Percentiles rank a stretch among this genome's conserved stretches.
phyloP scores from a whole-genome alignment of 2,113 vertebrate species.

The Cebidichthys violaceus region DNA sequence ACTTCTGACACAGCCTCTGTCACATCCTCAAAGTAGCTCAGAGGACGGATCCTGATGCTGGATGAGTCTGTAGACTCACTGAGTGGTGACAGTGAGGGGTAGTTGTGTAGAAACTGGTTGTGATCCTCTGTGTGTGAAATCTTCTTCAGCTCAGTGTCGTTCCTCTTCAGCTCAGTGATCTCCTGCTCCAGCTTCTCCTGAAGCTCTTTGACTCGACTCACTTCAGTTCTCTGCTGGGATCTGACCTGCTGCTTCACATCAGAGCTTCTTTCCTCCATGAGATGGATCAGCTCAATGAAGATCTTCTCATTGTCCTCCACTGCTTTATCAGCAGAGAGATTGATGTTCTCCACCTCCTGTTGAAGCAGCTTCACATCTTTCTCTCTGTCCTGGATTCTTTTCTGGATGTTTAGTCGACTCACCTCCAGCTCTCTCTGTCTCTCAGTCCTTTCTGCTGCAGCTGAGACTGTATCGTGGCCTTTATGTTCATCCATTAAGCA shows the following conservation, averaged over 20 bases:
- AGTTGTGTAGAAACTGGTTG: constrained; percentile 7
- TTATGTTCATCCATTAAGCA: constrained; percentile 28
- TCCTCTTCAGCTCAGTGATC: constrained; percentile 45
- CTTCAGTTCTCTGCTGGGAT: constrained; percentile 34
- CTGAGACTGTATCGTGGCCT: constrained; percentile 28
- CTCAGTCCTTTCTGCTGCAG: constrained; percentile 27
- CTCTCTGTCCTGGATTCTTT: constrained; percentile 18
- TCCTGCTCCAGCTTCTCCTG: constrained; percentile 36
- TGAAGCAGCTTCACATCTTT: constrained; percentile 18
- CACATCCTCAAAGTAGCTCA: not conserved
- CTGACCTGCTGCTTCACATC: constrained; percentile 24
- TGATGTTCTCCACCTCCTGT: not conserved
- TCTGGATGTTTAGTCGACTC: constrained; percentile 8
- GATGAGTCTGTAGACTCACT: not conserved
- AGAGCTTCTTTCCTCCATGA: not conserved
- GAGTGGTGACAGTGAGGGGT: constrained; percentile 1
- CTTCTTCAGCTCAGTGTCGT: constrained; percentile 34
- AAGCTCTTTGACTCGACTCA: constrained; percentile 19
- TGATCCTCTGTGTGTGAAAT: constrained; percentile 30
- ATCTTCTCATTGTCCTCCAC: constrained; percentile 19
- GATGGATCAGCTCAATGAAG: constrained; percentile 19
- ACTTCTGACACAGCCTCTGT: not conserved
- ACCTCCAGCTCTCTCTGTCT: constrained; percentile 18
- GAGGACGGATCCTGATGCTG: not conserved
- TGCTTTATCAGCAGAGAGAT: constrained; percentile 26